Evolutionary conservation across 2,113 vertebrate genomes (phyloP), one percentile per base, ranked within the genome.

Genomic region (Limnothrissa miodon): DNA sequence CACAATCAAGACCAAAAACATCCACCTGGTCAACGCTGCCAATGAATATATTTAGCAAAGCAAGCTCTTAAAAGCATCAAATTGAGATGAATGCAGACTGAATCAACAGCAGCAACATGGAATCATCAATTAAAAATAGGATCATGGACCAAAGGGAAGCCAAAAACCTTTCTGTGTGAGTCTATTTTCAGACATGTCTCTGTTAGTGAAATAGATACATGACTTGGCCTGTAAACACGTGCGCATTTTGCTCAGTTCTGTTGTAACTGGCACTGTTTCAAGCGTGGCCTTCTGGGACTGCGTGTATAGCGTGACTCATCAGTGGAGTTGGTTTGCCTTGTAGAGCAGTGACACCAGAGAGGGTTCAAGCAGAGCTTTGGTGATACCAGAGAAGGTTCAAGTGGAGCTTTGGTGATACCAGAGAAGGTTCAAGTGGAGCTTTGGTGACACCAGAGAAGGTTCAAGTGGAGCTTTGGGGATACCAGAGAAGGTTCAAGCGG

Each of bases 41-140:
- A 74, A 15, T 74, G 13, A 74, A 36, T 74, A 74, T 36, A 70
- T 36, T 74, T 74, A 19, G 66, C 66, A 33, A 33, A 36, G 29
- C 66, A 13, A 33, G 66, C 29, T 74, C 29, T 74, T 74, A 74
- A 74, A 74, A 74, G 66, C 66, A 74, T 74, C 66, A 74, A 36
- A 36, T 17, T 74, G 13, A 74, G 66, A 74, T 36, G 29, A 74
- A 29, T 25, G 59, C n/a, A 23, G 25, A n/a, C 29, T 36, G 10
- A 74, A 11, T 10, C 29, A 36, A 33, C 25, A 1, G n/a, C 62
- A 33, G 62, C 62, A 10, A n/a, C 62, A 70, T 70, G 25, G 62
- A 74, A 36, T 74, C 66, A 39, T 74, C 33, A 74, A 74, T 74
- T 74, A 74, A 74, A 36, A 74, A 74, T 19, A 13, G 66, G 29